Percentiles rank a stretch among this genome's conserved stretches.
Conservation (phyloP, 2,797 vertebrate species). For the Botia almorhae region DNA sequence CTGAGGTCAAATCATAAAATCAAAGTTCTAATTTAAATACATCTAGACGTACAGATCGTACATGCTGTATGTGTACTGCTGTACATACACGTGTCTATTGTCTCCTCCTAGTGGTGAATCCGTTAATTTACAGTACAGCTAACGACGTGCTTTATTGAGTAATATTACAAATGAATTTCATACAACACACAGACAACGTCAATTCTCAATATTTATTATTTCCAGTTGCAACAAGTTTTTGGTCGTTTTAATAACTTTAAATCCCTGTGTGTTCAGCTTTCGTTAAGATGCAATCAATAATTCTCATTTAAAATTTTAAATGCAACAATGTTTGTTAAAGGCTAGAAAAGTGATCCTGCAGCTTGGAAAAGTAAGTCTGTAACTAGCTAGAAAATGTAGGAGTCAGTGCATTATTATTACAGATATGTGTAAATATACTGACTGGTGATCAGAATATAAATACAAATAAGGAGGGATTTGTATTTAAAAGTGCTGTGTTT, state of each 20-base stretch:
- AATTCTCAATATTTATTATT: not conserved
- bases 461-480: too few relatives aligned
- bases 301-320: not conserved
- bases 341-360: not conserved
- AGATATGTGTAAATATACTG: too few relatives aligned
- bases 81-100: not conserved
- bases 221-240: not conserved
- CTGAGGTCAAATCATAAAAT: not conserved
- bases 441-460: too few relatives aligned
- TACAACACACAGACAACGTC: not conserved
- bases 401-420: too few relatives aligned
- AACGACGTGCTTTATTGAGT: not conserved
- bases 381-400: too few relatives aligned
- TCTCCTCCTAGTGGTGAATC: conserved; percentile 15
- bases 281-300: not conserved
- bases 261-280: not conserved
- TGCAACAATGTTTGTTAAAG: not conserved
- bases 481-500: too few relatives aligned
- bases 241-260: not conserved
- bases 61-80: too few relatives aligned
- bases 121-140: not conserved
- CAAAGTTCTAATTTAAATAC: not conserved
- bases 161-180: not conserved
- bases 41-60: not conserved
- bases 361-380: not conserved